phyloP scores from a whole-genome alignment of 2,797 vertebrate genomes.

The Brotula barbata region DNA sequence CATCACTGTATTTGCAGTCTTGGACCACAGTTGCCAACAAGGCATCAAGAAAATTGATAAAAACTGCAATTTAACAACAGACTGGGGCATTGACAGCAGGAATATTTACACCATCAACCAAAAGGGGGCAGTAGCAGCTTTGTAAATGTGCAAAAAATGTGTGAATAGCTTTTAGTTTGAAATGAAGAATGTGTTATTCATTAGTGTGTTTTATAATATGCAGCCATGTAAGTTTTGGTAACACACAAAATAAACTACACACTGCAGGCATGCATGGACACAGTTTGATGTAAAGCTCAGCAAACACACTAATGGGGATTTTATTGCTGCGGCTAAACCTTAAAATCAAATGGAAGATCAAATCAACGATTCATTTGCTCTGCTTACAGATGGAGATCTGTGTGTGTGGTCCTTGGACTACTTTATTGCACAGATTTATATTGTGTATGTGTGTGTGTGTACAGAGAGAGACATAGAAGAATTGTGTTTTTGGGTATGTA shows the following conservation, averaged over 20 bases:
- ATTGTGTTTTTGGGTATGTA: slow-evolving; percentile 49
- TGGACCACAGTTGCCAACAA: too few relatives aligned
- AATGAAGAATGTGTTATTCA: too few relatives aligned
- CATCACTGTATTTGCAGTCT: too few relatives aligned
- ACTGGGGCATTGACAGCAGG: too few relatives aligned
- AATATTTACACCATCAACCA: too few relatives aligned
- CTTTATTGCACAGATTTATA: slow-evolving; percentile 1
- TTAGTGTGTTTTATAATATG: not conserved
- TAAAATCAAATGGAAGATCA: not conserved
- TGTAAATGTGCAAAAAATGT: too few relatives aligned
- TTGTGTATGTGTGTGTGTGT: slow-evolving; percentile 2
- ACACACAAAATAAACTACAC: not conserved
- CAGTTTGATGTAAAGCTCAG: not conserved
- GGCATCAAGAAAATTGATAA: too few relatives aligned
- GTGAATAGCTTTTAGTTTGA: too few relatives aligned
- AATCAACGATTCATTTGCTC: not conserved
- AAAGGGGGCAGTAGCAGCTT: too few relatives aligned
- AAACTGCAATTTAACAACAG: too few relatives aligned
- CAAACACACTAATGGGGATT: slow-evolving; percentile 9
- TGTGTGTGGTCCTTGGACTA: not conserved
- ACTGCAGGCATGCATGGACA: not conserved
- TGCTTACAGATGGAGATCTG: not conserved
- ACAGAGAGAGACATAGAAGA: slow-evolving; percentile 10
- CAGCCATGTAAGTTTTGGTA: not conserved
- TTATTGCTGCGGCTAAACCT: slow-evolving; percentile 1